phyloP scores from a whole-genome alignment of 2,113 vertebrate genomes.

The Pimephales promelas region DNA sequence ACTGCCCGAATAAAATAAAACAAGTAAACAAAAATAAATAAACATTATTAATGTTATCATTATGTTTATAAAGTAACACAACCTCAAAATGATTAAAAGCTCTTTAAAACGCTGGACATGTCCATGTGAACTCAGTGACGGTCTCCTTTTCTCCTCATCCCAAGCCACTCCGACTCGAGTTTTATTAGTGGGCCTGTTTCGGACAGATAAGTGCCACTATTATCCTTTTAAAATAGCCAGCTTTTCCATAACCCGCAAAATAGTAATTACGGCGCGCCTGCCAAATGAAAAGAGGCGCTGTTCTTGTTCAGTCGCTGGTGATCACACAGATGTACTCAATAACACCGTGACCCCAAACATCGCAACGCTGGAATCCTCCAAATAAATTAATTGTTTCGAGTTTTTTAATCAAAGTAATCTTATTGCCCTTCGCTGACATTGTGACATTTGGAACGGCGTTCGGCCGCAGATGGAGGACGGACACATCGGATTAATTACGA shows the following conservation, averaged over 20 bases:
- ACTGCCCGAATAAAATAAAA: too few relatives aligned
- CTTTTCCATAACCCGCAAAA: conserved; percentile 55
- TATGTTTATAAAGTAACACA: not conserved
- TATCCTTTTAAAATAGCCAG: conserved; percentile 57
- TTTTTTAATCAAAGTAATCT: conserved; percentile 57
- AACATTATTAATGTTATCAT: not conserved
- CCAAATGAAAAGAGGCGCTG: conserved; percentile 14
- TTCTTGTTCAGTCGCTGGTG: conserved; percentile 13
- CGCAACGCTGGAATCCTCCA: not conserved
- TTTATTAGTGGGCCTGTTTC: conserved; percentile 67
- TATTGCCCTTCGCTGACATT: conserved; percentile 71
- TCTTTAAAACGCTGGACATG: too few relatives aligned
- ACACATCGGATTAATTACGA: conserved; percentile 74
- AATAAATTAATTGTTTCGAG: not conserved
- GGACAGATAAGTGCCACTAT: conserved; percentile 64
- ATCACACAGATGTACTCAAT: not conserved
- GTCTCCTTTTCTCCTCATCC: conserved; percentile 51
- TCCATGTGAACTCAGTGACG: too few relatives aligned
- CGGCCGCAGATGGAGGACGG: conserved; percentile 70
- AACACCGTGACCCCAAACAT: too few relatives aligned
- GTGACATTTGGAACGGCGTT: conserved; percentile 65
- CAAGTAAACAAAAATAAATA: not conserved
- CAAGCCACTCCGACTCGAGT: conserved; percentile 41
- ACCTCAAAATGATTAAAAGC: not conserved
- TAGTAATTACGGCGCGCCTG: conserved; percentile 57